phyloP scores from a whole-genome alignment of 2,888 invertebrate species.

The Dasysyrphus tricinctus region DNA sequence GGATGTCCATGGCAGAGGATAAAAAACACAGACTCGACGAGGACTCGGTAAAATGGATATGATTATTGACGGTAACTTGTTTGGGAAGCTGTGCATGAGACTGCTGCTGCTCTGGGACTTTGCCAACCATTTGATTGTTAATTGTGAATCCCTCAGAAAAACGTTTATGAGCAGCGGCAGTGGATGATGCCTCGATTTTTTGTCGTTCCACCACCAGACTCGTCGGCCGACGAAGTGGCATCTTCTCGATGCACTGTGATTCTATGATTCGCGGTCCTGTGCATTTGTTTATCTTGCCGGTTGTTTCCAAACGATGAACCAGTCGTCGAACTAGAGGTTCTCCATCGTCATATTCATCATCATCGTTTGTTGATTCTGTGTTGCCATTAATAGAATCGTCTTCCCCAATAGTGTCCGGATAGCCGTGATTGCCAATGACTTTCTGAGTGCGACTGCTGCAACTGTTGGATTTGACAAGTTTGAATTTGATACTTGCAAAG shows the following conservation, averaged over 20 bases:
- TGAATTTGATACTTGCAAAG: conserved; percentile 88
- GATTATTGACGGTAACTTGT: conserved; percentile 83
- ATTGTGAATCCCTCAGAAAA: conserved; percentile 81
- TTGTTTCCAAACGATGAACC: conserved; percentile 82
- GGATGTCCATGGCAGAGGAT: conserved; percentile 80
- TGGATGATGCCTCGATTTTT: conserved; percentile 49
- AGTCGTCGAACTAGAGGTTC: conserved; percentile 82
- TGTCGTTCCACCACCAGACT: conserved; percentile 57
- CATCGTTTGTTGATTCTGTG: conserved; percentile 11
- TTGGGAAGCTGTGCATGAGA: conserved; percentile 76
- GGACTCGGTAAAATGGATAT: conserved; percentile 80
- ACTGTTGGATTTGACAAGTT: conserved; percentile 93
- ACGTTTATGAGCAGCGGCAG: conserved; percentile 28
- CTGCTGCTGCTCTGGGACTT: conserved; percentile 51
- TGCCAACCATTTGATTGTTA: conserved; percentile 83
- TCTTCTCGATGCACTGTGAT: conserved; percentile 78
- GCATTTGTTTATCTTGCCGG: conserved; percentile 76
- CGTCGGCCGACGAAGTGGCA: conserved; percentile 44
- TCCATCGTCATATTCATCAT: conserved; percentile 71
- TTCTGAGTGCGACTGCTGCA: conserved; percentile 90
- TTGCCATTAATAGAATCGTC: conserved; percentile 47
- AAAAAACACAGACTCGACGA: conserved; percentile 49
- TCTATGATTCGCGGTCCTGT: conserved; percentile 78
- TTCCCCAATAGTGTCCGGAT: conserved; percentile 66
- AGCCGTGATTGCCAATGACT: conserved; percentile 54